Percentiles rank a stretch among this genome's conserved stretches.
Conservation (phyloP, 2,888 invertebrate genomes). For the Biston stratarius region DNA sequence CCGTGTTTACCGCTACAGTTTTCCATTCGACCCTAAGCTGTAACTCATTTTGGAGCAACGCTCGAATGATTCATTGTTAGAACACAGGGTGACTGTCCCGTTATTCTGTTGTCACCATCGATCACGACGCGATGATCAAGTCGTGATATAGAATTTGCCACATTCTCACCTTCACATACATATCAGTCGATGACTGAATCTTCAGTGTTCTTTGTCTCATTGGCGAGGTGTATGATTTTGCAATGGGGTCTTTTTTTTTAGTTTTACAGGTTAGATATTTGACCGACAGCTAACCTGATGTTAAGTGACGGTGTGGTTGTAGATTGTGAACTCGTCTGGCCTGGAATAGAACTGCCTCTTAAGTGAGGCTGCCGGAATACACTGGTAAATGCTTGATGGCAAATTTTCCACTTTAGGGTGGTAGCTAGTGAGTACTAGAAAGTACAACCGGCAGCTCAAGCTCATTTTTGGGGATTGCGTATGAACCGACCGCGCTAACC, state of each 20-base stretch:
- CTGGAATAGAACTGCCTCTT: too few relatives aligned
- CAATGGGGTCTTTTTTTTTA: background rate
- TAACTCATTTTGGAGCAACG: slow-evolving; percentile 36
- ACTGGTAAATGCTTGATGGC: too few relatives aligned
- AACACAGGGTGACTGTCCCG: slow-evolving; percentile 31
- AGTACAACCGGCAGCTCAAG: too few relatives aligned
- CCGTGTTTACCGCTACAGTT: slow-evolving; percentile 39
- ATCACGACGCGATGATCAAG: slow-evolving; percentile 18
- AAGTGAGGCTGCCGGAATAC: too few relatives aligned
- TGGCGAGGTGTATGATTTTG: background rate
- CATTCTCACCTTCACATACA: background rate
- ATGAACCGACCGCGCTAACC: too few relatives aligned
- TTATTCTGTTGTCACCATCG: slow-evolving; percentile 33
- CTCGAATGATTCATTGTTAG: slow-evolving; percentile 33
- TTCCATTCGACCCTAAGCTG: slow-evolving; percentile 42
- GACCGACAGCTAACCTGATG: too few relatives aligned
- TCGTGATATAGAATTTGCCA: slow-evolving; percentile 30
- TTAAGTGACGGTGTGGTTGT: too few relatives aligned
- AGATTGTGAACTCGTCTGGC: too few relatives aligned
- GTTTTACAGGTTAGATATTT: too few relatives aligned
- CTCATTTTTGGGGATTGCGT: too few relatives aligned
- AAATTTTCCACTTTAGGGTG: too few relatives aligned
- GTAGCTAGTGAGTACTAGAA: too few relatives aligned
- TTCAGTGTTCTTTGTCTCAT: background rate
- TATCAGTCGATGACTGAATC: slow-evolving; percentile 3